A percentile compares a stretch with the other conserved stretches of the same genome.
These are phyloP conservation scores for Fabriciana adippe DNA, from an alignment of 2,888 invertebrate genomes.

Conservation along the genomic window DNA sequence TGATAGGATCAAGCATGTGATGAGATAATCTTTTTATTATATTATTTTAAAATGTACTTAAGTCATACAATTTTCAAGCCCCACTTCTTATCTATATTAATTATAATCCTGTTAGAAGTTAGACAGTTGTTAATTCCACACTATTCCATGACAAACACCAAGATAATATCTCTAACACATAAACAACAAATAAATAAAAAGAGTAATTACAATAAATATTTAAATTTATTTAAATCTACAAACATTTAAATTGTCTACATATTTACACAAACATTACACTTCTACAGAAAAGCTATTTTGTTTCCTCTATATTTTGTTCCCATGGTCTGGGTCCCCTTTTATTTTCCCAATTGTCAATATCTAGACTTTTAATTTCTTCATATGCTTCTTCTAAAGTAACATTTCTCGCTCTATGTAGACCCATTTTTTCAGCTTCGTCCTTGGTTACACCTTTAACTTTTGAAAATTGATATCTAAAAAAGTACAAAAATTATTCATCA, in stretches of 20 bases:
- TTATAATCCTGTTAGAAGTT: too few species aligned
- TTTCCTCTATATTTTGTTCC: conserved; percentile 81
- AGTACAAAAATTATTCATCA: not conserved
- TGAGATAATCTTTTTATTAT: too few species aligned
- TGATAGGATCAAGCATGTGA: too few species aligned
- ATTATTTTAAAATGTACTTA: too few species aligned
- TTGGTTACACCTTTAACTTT: conserved; percentile 81
- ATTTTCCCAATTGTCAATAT: conserved; percentile 93
- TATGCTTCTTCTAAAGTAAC: conserved; percentile 89
- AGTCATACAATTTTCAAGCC: too few species aligned
- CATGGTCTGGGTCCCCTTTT: conserved; percentile 92
- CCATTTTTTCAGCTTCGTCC: conserved; percentile 85
- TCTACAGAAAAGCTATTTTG: conserved; percentile 41
- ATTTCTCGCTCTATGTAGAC: conserved; percentile 85
- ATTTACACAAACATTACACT: not conserved
- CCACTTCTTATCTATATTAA: too few species aligned
- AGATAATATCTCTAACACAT: too few species aligned
- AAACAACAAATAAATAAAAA: too few species aligned
- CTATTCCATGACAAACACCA: too few species aligned
- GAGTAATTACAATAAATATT: too few species aligned
- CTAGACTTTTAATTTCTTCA: conserved; percentile 87
- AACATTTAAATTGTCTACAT: not conserved
- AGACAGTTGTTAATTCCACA: too few species aligned
- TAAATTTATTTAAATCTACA: not conserved
- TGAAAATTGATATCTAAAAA: conserved; percentile 82